Percentiles rank a stretch among this genome's conserved stretches.
Conservation (phyloP, 2,888 invertebrate species). For the Rhorus exstirpatorius region DNA sequence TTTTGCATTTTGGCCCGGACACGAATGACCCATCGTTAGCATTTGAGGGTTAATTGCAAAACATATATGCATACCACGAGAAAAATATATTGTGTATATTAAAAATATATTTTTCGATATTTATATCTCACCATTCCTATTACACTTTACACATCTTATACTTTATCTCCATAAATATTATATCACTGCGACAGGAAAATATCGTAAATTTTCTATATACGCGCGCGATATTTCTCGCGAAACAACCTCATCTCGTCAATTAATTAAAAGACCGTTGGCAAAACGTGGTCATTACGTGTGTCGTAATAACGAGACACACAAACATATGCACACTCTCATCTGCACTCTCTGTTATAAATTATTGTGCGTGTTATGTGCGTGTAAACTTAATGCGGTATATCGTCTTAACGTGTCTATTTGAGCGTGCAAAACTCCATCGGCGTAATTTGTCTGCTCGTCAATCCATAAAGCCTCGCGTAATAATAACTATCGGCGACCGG, state of each 20-base stretch:
- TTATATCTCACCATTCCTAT: slow-evolving; percentile 26
- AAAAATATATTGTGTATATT: too few species aligned
- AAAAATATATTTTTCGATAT: too few species aligned
- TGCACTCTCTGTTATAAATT: slow-evolving; percentile 49
- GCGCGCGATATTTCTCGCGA: slow-evolving; percentile 54
- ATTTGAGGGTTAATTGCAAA: too few species aligned
- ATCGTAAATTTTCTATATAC: slow-evolving; percentile 50
- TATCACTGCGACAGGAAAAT: slow-evolving; percentile 32
- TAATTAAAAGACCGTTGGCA: slow-evolving; percentile 65
- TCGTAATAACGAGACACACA: slow-evolving; percentile 66
- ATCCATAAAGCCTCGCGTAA: slow-evolving; percentile 26
- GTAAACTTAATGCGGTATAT: background rate
- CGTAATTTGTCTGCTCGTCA: slow-evolving; percentile 68
- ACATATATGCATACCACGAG: too few species aligned
- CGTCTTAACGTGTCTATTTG: slow-evolving; percentile 64
- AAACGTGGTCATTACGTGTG: slow-evolving; percentile 67
- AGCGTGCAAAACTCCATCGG: slow-evolving; percentile 60
- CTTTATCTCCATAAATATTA: background rate
- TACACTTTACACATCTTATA: too few species aligned
- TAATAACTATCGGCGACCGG: slow-evolving; percentile 65
- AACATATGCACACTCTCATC: slow-evolving; percentile 39
- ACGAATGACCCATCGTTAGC: too few species aligned
- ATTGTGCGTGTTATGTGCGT: slow-evolving; percentile 7
- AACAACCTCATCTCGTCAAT: slow-evolving; percentile 62
- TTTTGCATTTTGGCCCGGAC: too few species aligned